A percentile compares a stretch with the other conserved stretches of the same genome.
These are phyloP conservation scores for Hyla sarda DNA, from an alignment of 2,113 vertebrate species.

Conservation along the genomic window DNA sequence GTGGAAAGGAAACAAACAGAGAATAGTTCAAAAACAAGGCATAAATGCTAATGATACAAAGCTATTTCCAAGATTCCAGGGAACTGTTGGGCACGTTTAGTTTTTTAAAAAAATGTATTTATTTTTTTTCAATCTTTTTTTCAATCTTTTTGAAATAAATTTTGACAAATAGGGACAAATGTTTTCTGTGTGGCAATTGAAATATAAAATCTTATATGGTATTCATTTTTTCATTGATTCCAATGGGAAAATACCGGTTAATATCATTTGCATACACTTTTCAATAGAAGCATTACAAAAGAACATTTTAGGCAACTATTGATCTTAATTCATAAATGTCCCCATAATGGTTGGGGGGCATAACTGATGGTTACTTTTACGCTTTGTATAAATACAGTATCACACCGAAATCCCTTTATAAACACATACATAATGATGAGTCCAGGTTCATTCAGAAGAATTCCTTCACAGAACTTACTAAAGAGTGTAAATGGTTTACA, in stretches of 20 bases:
- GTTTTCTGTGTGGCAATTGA: neutral
- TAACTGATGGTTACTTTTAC: neutral
- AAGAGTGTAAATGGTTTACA: neutral
- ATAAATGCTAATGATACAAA: neutral
- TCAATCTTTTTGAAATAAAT: neutral
- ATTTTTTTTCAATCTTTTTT: too few species aligned
- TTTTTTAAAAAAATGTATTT: too few species aligned
- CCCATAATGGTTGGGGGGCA: too few species aligned
- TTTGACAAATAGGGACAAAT: neutral
- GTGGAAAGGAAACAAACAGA: neutral
- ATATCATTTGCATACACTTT: neutral
- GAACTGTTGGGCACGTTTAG: too few species aligned
- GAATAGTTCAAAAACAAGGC: neutral
- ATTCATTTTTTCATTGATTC: neutral
- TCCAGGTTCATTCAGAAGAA: slow-evolving; percentile 39
- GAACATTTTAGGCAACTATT: neutral
- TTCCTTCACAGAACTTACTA: neutral
- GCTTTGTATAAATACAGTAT: neutral
- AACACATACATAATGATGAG: too few species aligned
- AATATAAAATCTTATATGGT: neutral
- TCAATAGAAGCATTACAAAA: too few species aligned
- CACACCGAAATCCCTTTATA: neutral
- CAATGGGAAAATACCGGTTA: neutral
- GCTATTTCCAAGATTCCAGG: neutral
- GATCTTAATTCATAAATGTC: too few species aligned